These are phyloP conservation scores for Malurus melanocephalus DNA, from an alignment of 2,113 vertebrate genomes.

Conservation along the genomic window DNA sequence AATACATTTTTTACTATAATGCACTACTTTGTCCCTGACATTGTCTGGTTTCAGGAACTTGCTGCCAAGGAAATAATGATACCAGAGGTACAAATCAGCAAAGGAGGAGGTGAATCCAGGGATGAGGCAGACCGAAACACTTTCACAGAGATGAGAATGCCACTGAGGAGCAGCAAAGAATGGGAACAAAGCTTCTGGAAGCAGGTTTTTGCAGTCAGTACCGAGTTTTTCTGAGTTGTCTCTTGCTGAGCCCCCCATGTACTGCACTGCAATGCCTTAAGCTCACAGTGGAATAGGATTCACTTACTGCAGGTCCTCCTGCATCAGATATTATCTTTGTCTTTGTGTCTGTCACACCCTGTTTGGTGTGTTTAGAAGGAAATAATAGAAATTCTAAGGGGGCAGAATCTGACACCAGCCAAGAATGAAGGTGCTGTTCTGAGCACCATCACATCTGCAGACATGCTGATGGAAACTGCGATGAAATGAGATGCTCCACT, in stretches of 20 bases:
- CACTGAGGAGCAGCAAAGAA: background rate
- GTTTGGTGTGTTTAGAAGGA: background rate
- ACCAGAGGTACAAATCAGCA: background rate
- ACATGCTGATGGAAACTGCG: background rate
- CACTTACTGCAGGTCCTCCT: background rate
- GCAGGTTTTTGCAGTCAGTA: background rate
- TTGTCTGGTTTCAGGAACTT: background rate
- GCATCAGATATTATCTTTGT: background rate
- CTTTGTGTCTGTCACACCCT: background rate
- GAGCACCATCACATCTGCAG: background rate
- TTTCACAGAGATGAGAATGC: background rate
- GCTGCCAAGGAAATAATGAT: background rate
- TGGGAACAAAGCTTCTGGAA: background rate
- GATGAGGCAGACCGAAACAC: background rate
- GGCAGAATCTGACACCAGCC: background rate
- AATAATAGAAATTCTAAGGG: background rate
- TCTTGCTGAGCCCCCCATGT: background rate
- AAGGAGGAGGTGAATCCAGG: accelerated
- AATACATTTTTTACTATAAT: background rate
- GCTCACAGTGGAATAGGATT: background rate
- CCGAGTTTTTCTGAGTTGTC: background rate
- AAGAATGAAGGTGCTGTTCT: background rate
- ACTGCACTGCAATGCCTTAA: background rate
- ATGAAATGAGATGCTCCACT: background rate
- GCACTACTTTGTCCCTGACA: background rate